These are phyloP conservation scores for Perodicticus potto DNA, from an alignment of 2,797 vertebrate genomes.

Conservation along the genomic window DNA sequence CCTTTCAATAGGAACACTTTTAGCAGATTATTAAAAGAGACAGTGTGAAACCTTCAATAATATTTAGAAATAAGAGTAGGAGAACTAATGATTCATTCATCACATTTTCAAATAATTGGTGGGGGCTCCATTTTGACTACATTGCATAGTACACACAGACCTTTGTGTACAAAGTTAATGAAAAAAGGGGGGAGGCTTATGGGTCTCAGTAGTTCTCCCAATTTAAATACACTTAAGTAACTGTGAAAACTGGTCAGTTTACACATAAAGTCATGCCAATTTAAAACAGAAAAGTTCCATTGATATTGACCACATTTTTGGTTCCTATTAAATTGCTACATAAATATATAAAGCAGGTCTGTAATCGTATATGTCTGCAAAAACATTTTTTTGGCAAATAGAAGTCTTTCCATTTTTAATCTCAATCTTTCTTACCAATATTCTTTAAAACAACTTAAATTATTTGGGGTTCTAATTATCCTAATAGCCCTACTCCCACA, in stretches of 20 bases:
- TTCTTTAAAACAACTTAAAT: slow-evolving; percentile 77
- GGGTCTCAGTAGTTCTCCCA: slow-evolving; percentile 80
- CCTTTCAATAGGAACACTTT: slow-evolving; percentile 53
- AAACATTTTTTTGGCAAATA: slow-evolving; percentile 83
- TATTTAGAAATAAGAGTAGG: slow-evolving; percentile 58
- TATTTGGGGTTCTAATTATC: slow-evolving; percentile 68
- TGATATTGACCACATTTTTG: slow-evolving; percentile 81
- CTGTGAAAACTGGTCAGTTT: slow-evolving; percentile 78
- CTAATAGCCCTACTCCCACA: neutral
- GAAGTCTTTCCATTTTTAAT: slow-evolving; percentile 85
- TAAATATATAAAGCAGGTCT: slow-evolving; percentile 73
- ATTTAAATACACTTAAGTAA: slow-evolving; percentile 81
- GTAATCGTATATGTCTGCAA: slow-evolving; percentile 78
- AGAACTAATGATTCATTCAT: slow-evolving; percentile 69
- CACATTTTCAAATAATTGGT: slow-evolving; percentile 60
- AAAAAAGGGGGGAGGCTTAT: neutral
- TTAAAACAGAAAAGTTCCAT: slow-evolving; percentile 80
- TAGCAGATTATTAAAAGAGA: slow-evolving; percentile 78
- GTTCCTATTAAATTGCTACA: slow-evolving; percentile 79
- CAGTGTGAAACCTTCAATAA: slow-evolving; percentile 77
- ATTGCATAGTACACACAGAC: slow-evolving; percentile 61
- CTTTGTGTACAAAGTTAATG: slow-evolving; percentile 75
- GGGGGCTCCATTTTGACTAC: slow-evolving; percentile 64
- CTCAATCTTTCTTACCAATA: slow-evolving; percentile 77
- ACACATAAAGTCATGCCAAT: slow-evolving; percentile 79